Conservation (phyloP, 2,113 vertebrate genomes). For the Lophochroa leadbeateri region DNA sequence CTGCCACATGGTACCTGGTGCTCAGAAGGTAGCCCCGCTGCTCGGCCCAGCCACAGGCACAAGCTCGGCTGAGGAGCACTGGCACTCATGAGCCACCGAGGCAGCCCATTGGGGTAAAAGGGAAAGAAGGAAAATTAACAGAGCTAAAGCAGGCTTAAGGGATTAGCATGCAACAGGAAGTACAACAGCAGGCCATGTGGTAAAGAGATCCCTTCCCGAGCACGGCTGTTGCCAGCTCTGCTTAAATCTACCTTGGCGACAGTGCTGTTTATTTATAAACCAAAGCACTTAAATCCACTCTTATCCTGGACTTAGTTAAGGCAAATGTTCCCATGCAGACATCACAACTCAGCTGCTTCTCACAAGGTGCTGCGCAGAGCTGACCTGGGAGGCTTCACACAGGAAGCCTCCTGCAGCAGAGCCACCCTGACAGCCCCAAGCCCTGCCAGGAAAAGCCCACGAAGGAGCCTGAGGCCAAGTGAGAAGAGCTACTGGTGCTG, state of each 20-base stretch:
- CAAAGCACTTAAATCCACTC: slow-evolving; percentile 48
- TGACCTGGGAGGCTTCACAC: background rate
- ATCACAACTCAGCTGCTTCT: background rate
- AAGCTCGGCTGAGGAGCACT: background rate
- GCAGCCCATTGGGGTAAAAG: slow-evolving; percentile 8
- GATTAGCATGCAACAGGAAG: slow-evolving; percentile 69
- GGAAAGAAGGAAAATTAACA: slow-evolving; percentile 62
- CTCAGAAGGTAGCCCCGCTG: background rate
- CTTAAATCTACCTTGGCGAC: slow-evolving; percentile 37
- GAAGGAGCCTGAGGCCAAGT: background rate
- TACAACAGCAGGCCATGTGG: slow-evolving; percentile 54
- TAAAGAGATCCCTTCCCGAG: slow-evolving; percentile 51
- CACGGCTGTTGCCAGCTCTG: slow-evolving; percentile 40
- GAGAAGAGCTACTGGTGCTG: background rate
- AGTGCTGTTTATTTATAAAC: slow-evolving; percentile 60
- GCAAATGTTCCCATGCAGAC: background rate
- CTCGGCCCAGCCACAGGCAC: background rate
- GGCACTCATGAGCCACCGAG: background rate
- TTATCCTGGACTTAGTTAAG: slow-evolving; percentile 31
- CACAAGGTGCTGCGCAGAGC: background rate
- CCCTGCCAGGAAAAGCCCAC: background rate
- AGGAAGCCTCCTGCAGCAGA: background rate
- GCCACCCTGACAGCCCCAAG: background rate
- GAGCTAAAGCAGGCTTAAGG: slow-evolving; percentile 73
- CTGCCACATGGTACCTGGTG: slow-evolving; percentile 55